These are phyloP conservation scores for Ceyx cyanopectus DNA, from an alignment of 2,113 vertebrate species.

Conservation along the genomic window DNA sequence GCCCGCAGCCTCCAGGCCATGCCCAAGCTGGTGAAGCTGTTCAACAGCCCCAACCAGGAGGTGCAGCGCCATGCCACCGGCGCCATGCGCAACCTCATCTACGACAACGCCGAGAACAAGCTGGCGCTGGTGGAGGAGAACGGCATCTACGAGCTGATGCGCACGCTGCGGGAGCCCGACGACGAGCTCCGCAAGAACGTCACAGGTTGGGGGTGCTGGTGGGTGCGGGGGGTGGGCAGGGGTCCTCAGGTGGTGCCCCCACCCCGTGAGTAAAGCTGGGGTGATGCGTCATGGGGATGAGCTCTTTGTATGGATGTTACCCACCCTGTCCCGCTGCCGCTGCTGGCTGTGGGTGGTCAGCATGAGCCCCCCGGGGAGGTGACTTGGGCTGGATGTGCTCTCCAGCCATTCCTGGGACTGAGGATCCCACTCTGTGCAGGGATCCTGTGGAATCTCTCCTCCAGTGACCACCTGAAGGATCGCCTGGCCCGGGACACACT, in stretches of 20 bases:
- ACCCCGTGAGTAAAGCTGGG: neutral
- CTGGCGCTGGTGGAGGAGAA: slow-evolving; percentile 87
- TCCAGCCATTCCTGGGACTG: fast-evolving
- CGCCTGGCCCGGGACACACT: slow-evolving; percentile 88
- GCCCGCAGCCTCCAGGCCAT: slow-evolving; percentile 89
- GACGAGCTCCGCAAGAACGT: slow-evolving; percentile 94
- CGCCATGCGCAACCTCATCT: slow-evolving; percentile 94
- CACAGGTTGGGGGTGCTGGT: slow-evolving; percentile 77
- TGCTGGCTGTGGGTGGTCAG: fast-evolving
- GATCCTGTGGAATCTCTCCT: slow-evolving; percentile 97
- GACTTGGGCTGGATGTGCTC: fast-evolving
- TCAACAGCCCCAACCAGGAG: slow-evolving; percentile 90
- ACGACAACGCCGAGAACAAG: slow-evolving; percentile 92
- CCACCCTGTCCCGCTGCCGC: fast-evolving
- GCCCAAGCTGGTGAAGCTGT: slow-evolving; percentile 89
- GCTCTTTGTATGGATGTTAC: fast-evolving
- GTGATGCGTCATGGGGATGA: fast-evolving
- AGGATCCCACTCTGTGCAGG: slow-evolving; percentile 66
- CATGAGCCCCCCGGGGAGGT: fast-evolving
- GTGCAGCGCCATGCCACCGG: slow-evolving; percentile 93
- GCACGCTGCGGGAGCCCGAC: slow-evolving; percentile 81
- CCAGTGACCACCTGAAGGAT: slow-evolving; percentile 94
- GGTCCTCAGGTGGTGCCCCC: fast-evolving
- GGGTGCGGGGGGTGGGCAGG: fast-evolving
- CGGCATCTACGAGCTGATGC: slow-evolving; percentile 86